These are phyloP conservation scores for Heteropelma amictum DNA, from an alignment of 2,888 invertebrate genomes.

Conservation along the genomic window DNA sequence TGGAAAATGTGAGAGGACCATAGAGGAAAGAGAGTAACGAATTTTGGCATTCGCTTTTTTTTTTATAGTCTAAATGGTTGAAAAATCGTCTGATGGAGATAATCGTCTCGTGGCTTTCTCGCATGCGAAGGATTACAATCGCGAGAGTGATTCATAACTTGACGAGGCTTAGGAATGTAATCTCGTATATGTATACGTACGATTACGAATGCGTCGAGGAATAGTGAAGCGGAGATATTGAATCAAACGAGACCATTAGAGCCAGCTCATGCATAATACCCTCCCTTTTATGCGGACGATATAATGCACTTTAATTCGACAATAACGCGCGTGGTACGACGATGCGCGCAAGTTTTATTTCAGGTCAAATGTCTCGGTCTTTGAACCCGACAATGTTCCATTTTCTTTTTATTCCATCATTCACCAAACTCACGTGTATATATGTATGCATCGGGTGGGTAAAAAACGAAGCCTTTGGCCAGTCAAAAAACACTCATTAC, in stretches of 20 bases:
- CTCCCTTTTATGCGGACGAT: too few relatives aligned
- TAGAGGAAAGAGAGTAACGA: too few relatives aligned
- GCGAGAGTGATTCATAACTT: constrained; percentile 34
- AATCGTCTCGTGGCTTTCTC: too few relatives aligned
- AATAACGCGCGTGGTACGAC: background rate
- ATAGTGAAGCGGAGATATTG: constrained; percentile 30
- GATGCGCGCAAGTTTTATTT: background rate
- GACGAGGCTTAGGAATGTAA: background rate
- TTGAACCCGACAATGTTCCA: constrained; percentile 8
- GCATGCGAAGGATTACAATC: constrained; percentile 15
- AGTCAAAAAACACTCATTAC: too few relatives aligned
- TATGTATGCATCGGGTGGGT: too few relatives aligned
- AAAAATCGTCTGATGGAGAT: too few relatives aligned
- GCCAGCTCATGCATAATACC: too few relatives aligned
- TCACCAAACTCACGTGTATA: too few relatives aligned
- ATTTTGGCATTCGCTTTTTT: too few relatives aligned
- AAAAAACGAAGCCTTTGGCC: too few relatives aligned
- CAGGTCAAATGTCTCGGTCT: constrained; percentile 1
- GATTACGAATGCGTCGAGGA: constrained; percentile 40
- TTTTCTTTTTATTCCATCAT: background rate
- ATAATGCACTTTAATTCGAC: constrained; percentile 29
- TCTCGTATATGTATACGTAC: constrained; percentile 5
- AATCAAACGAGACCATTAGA: constrained; percentile 49
- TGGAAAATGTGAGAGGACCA: too few relatives aligned
- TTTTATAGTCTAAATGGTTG: too few relatives aligned